Evolutionary conservation across 2,888 invertebrate genomes (phyloP).

Genomic region (Tachina grossa): DNA sequence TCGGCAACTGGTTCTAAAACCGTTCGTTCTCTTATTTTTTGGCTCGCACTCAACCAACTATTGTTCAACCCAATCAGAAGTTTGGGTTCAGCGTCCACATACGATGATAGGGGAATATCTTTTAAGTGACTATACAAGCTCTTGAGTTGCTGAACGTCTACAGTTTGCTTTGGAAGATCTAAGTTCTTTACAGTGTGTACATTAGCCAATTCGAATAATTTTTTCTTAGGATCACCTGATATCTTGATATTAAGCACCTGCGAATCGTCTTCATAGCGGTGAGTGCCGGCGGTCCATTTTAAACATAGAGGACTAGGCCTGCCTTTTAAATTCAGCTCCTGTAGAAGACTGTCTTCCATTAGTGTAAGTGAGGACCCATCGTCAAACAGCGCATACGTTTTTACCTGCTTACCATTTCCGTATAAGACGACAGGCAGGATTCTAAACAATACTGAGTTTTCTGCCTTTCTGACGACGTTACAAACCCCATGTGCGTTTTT

Average conservation of each 20-base stretch:
- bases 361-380: conserved; percentile 61
- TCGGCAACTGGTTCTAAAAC: conserved; percentile 47
- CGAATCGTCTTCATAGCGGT: conserved; percentile 63
- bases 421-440: conserved; percentile 65
- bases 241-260: conserved; percentile 39
- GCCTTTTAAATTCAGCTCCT: conserved; percentile 51
- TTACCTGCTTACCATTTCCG: conserved; percentile 39
- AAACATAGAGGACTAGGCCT: conserved; percentile 53
- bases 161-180: conserved; percentile 36
- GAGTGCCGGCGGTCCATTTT: conserved; percentile 61
- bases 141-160: conserved; percentile 17
- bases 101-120: no score
- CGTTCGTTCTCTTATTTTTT: conserved; percentile 14
- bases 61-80: conserved; percentile 65
- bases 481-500: conserved; percentile 8
- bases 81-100: conserved; percentile 50
- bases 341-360: conserved; percentile 51
- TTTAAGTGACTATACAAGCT: conserved; percentile 37
- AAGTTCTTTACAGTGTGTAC: conserved; percentile 32
- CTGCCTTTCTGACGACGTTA: background rate
- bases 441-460: conserved; percentile 52
- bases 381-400: conserved; percentile 68
- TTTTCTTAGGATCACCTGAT: conserved; percentile 32
- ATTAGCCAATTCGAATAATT: conserved; percentile 18
- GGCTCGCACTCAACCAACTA: conserved; percentile 38